A percentile compares a stretch with the other conserved stretches of the same genome.
Evolutionary conservation across 2,113 vertebrate genomes (phyloP).

Genomic region (Cathartes aura): DNA sequence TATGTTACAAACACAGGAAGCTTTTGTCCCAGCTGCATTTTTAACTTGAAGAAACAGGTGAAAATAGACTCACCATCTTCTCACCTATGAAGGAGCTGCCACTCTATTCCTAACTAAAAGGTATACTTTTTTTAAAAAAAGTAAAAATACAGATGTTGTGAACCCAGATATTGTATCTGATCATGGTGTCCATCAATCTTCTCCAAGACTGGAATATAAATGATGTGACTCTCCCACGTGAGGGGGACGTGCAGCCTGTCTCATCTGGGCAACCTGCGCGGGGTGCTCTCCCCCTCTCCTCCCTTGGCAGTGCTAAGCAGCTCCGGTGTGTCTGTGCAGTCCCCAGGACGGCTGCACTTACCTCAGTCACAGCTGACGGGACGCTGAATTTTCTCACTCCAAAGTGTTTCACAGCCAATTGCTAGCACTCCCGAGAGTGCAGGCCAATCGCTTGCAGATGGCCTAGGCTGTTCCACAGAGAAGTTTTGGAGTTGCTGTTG

Average conservation of each 20-base stretch:
- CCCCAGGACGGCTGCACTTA: background rate
- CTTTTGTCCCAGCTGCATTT: background rate
- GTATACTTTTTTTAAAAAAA: background rate
- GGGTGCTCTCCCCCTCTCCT: background rate
- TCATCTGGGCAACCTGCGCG: background rate
- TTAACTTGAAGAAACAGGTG: background rate
- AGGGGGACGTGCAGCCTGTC: background rate
- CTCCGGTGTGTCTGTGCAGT: background rate
- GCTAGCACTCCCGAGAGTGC: no score
- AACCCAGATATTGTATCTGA: background rate
- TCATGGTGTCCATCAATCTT: background rate
- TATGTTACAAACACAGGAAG: background rate
- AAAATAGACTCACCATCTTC: background rate
- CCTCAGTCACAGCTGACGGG: background rate
- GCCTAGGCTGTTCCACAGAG: background rate
- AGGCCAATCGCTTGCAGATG: background rate
- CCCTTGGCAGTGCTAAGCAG: background rate
- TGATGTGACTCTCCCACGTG: rapidly evolving
- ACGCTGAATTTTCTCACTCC: background rate
- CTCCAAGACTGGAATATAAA: background rate
- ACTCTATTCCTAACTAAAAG: background rate
- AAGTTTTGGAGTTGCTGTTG: background rate
- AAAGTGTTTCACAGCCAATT: background rate
- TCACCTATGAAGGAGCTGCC: background rate
- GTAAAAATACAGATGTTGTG: background rate